These are phyloP conservation scores for Cyanocitta stelleri DNA, from an alignment of 2,113 vertebrate genomes.

Conservation along the genomic window DNA sequence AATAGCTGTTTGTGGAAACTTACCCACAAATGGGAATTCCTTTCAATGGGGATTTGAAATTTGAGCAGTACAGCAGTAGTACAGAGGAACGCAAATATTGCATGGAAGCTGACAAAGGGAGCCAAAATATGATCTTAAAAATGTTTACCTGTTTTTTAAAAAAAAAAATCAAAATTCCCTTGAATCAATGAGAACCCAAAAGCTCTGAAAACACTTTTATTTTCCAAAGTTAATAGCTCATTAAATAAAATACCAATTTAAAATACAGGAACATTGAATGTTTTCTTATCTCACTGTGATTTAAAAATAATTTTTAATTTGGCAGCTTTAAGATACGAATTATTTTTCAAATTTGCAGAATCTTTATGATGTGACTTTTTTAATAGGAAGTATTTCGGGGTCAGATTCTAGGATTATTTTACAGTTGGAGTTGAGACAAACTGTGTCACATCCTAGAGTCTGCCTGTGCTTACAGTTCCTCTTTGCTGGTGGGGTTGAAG, in stretches of 20 bases:
- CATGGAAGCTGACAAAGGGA: background rate
- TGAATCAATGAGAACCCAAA: background rate
- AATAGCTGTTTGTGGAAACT: background rate
- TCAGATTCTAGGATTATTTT: background rate
- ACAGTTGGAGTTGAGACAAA: background rate
- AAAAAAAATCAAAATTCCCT: background rate
- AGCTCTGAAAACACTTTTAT: background rate
- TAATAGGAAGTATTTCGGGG: background rate
- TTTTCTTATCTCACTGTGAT: background rate
- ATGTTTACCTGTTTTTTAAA: background rate
- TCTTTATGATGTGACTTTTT: background rate
- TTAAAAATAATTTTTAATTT: background rate
- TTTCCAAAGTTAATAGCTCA: background rate
- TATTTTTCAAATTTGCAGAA: background rate
- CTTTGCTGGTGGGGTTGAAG: background rate
- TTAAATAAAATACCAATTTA: background rate
- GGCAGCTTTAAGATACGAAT: background rate
- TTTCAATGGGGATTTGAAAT: background rate
- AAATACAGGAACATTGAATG: background rate
- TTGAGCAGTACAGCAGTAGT: background rate
- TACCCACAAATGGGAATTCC: background rate
- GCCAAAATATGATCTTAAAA: background rate
- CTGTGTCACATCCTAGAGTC: background rate
- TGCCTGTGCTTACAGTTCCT: rapidly evolving
- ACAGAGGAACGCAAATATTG: background rate